Conservation (phyloP, 2,113 vertebrate species). For the Gymnobelideus leadbeateri region DNA sequence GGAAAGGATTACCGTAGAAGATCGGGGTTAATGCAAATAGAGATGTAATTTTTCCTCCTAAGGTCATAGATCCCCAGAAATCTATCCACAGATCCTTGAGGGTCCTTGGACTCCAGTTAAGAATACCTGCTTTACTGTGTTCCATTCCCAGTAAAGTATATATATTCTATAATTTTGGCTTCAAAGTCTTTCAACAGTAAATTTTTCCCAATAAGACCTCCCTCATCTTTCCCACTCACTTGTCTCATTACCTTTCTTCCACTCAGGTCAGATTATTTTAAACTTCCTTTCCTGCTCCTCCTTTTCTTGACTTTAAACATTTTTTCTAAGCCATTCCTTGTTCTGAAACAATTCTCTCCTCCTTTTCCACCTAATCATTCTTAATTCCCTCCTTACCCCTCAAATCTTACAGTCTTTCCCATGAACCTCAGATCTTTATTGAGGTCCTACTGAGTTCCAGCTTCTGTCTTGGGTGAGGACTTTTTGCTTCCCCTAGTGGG, state of each 20-base stretch:
- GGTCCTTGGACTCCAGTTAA: background rate
- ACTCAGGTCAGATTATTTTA: background rate
- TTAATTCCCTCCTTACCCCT: background rate
- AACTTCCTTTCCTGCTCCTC: background rate
- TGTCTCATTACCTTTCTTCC: background rate
- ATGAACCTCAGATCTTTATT: background rate
- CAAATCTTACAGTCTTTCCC: background rate
- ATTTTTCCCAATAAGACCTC: background rate
- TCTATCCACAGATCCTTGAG: background rate
- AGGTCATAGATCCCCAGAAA: background rate
- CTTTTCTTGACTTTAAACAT: background rate
- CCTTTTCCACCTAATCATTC: background rate
- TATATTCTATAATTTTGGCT: background rate
- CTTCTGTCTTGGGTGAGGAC: background rate
- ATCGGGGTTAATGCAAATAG: background rate
- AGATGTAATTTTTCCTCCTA: background rate
- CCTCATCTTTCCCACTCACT: background rate
- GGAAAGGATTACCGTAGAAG: background rate
- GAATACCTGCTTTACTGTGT: background rate
- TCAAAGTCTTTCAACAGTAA: background rate
- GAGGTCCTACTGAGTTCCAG: background rate
- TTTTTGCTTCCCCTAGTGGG: background rate
- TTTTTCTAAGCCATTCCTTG: background rate
- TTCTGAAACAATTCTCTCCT: background rate
- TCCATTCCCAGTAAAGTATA: background rate